Evolutionary conservation across 1,140 invertebrate species (phyloP), one percentile per base, ranked within the genome.

Genomic region (Drosophila leontia): DNA sequence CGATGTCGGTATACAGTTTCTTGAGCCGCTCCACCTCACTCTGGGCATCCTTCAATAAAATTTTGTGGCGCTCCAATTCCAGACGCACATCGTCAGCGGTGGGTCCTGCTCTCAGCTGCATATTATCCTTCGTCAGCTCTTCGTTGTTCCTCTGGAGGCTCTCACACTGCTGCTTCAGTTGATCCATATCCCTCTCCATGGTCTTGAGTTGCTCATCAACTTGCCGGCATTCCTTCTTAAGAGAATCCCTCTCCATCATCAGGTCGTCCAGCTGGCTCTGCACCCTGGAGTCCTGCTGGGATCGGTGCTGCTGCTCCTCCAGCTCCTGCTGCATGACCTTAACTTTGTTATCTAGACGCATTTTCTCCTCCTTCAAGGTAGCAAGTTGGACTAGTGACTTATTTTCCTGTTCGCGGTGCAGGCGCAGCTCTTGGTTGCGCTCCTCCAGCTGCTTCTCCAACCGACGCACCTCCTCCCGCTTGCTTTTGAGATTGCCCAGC

Each of bases 21-120:
- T 92, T 92, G 0, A 92, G n/a, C 0, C 91, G 84, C 26, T 92
- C 78, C 44, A 91, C 91, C 61, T 92, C 91, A 12, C 82, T 68
- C 37, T 91, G 82, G 3, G 91, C 70, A 72, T 92, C 91, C 32
- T 92, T 87, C 0, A 92, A 53, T 7, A 91, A 34, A 11, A 92
- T 92, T 50, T 90, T 92, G 9, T 92, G 78, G 0, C 84, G 79
- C 50, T 92, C 91, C 47, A 92, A 53, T 3, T 92, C 91, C 11
- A 91, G 29, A 7, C 70, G 70, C 17, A 81, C 7, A 47, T 78
- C 64, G 32, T 92, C 91, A 0, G 63, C 55, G 3, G 77, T 83
- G 19, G 62, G 41, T 4, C 81, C 61, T 1, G 26, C 56, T 7
- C 56, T 72, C 8, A 92, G 51, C 17, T 84, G 47, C 1, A 58